These are phyloP conservation scores for Synaphobranchus kaupii DNA, from an alignment of 2,797 vertebrate genomes.

Conservation along the genomic window DNA sequence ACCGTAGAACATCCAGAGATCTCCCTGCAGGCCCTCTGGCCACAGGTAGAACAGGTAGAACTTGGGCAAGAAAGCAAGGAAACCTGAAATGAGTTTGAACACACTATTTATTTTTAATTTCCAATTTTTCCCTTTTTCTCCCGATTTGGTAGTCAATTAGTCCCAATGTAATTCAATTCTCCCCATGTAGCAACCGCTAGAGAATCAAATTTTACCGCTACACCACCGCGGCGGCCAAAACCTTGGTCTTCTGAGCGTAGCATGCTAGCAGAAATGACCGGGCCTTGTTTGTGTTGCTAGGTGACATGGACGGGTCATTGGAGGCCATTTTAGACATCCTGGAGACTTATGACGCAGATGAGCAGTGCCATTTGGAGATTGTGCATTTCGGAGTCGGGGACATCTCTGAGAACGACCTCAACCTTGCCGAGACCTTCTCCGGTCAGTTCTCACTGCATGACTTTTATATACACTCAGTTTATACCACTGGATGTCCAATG, in stretches of 20 bases:
- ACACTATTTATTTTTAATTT: no score
- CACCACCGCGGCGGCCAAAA: no score
- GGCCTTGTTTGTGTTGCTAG: slow-evolving; percentile 59
- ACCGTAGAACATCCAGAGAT: no score
- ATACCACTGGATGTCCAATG: background rate
- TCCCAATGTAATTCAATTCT: no score
- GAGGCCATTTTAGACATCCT: slow-evolving; percentile 86
- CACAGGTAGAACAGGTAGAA: background rate
- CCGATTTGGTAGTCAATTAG: no score
- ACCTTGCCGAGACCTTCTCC: slow-evolving; percentile 82
- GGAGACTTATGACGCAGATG: slow-evolving; percentile 81
- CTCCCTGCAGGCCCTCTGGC: no score
- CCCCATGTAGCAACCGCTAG: no score
- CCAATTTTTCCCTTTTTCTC: no score
- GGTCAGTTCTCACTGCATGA: slow-evolving; percentile 65
- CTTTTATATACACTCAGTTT: background rate
- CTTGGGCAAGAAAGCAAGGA: background rate
- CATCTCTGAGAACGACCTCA: slow-evolving; percentile 86
- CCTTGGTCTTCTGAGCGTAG: background rate
- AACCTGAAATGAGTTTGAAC: background rate
- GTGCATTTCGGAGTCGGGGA: slow-evolving; percentile 90
- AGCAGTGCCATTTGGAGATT: slow-evolving; percentile 84
- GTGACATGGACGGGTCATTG: slow-evolving; percentile 91
- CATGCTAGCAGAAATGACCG: background rate
- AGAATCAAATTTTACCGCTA: no score